Percentiles rank a stretch among this genome's conserved stretches.
These are phyloP conservation scores for Cydia pomonella DNA, from an alignment of 1,140 invertebrate species.

Conservation along the genomic window DNA sequence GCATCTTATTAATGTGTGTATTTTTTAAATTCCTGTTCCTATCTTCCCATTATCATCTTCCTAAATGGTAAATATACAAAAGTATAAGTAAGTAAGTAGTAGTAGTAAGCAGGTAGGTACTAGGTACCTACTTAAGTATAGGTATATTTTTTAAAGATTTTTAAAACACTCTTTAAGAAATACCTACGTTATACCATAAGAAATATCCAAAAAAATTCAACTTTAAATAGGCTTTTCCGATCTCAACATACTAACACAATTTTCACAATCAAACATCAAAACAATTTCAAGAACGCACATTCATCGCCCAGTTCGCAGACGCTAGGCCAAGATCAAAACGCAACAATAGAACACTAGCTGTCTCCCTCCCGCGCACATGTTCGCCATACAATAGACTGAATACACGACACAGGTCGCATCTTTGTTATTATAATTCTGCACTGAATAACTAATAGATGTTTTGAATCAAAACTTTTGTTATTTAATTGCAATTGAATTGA, in stretches of 20 bases:
- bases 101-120: no score
- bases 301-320: background rate
- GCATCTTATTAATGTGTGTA: no score
- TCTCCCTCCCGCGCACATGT: conserved; percentile 25
- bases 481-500: conserved; percentile 28
- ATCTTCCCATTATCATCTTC: background rate
- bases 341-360: background rate
- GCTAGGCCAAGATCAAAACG: conserved; percentile 14
- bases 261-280: background rate
- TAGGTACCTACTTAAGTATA: no score
- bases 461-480: conserved; percentile 31
- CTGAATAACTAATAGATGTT: conserved; percentile 27
- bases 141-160: no score
- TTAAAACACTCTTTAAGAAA: no score
- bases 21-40: background rate
- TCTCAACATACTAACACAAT: background rate
- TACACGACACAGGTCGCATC: conserved; percentile 19
- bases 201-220: no score
- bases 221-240: background rate
- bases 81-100: background rate
- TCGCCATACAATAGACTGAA: conserved; percentile 15
- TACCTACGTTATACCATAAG: no score
- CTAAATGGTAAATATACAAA: background rate
- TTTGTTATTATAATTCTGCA: conserved; percentile 32
- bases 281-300: conserved; percentile 17